Percentiles rank a stretch among this genome's conserved stretches.
phyloP scores from a whole-genome alignment of 2,113 vertebrate species.

The Protomyctophum bolini region DNA sequence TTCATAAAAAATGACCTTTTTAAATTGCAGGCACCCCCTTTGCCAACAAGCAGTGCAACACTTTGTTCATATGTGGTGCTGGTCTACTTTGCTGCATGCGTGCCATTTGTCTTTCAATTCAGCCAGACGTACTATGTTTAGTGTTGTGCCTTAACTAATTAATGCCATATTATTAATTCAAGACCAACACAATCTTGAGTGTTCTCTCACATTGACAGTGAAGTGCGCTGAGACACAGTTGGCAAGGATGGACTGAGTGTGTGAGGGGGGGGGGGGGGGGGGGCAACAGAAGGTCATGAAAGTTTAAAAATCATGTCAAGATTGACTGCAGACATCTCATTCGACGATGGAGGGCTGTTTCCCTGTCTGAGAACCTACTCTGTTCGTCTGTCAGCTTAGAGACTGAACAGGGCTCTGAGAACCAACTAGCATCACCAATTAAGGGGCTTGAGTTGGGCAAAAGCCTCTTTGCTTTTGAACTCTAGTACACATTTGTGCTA shows the following conservation, averaged over 20 bases:
- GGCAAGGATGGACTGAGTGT: constrained; percentile 7
- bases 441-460: constrained; percentile 65
- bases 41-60: constrained; percentile 37
- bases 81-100: constrained; percentile 4
- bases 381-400: constrained; percentile 62
- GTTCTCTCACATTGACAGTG: constrained; percentile 40
- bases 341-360: constrained; percentile 45
- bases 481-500: constrained; percentile 39
- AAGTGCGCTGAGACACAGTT: constrained; percentile 22
- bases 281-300: constrained; percentile 52
- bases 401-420: constrained; percentile 36
- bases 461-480: constrained; percentile 48
- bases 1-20: constrained; percentile 10
- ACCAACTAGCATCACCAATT: constrained; percentile 65
- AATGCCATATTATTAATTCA: constrained; percentile 59
- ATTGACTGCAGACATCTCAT: constrained; percentile 50
- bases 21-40: background rate
- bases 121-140: constrained; percentile 34
- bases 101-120: constrained; percentile 18
- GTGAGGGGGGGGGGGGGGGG: background rate
- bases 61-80: constrained; percentile 33
- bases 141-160: constrained; percentile 54
- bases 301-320: constrained; percentile 56
- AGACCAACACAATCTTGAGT: constrained; percentile 52
- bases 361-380: constrained; percentile 37